Base-by-base conservation (phyloP, 2,113 vertebrate genomes). In the Microtus richardsoni region DNA sequence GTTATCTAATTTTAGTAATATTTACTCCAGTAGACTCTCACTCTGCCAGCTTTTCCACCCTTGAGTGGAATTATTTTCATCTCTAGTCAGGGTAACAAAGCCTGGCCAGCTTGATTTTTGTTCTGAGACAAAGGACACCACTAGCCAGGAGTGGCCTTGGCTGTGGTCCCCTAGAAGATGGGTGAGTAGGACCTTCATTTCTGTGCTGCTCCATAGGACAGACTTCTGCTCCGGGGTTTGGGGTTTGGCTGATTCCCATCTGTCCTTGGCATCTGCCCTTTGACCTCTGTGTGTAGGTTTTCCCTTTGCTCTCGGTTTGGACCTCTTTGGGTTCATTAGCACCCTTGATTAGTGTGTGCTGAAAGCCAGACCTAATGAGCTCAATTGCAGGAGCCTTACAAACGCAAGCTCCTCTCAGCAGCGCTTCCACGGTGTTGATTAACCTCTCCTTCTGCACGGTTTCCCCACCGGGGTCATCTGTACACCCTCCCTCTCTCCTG, bases 1-100 rank as follows among this genome's bases (percentile, higher is more conserved):
- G 85, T 82, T 54, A 70, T 39, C 64, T 85, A 49, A 68, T 82
- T 96, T 96, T 94, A 80, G 78, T 73, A 94, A 77, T 30, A 9
- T 73, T 73, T 77, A 12, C 85, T 22, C 36, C 49, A 30, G 85
- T 33, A 24, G 6, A 58, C 36, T 30, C 24, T 12, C 52, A 44
- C 5, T 39, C 62, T 41, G 58, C 62, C 49, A 77, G 58, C 26
- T 58, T 13, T 71, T 96, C n/a, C 9, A 17, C 19, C 49, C 52
- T 73, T 47, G 30, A 10, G 58, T 28, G 16, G 33, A 58, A 47
- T 73, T 44, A 28, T 47, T 78, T 47, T 64, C 52, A n/a, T 78
- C 78, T 89, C 44, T 78, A 44, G 73, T 54, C 41, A 86, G 88
- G 30, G 74, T 71, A 8, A n/a, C 17, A 41, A 41, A 73, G 74